Evolutionary conservation across 2,113 vertebrate species (phyloP).

Genomic region (Tapirus terrestris): DNA sequence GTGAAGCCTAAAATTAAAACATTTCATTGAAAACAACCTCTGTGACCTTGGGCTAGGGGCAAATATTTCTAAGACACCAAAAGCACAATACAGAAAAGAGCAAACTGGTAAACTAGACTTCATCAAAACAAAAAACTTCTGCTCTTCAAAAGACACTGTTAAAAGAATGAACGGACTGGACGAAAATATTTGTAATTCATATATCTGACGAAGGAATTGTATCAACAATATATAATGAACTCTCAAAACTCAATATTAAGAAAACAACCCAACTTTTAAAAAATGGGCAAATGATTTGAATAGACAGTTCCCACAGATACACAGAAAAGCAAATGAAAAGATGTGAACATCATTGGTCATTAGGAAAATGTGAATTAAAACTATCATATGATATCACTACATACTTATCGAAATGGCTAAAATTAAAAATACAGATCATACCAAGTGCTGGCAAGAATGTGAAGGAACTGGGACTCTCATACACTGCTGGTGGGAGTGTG

Average conservation of each 20-base stretch:
- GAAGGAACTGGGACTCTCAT: neutral
- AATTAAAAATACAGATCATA: neutral
- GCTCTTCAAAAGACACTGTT: neutral
- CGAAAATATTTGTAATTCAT: neutral
- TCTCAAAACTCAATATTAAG: neutral
- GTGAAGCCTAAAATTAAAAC: conserved; percentile 1
- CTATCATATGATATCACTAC: neutral
- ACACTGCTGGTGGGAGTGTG: neutral
- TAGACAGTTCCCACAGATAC: neutral
- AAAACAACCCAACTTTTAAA: neutral
- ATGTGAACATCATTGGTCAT: neutral
- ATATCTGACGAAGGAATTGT: neutral
- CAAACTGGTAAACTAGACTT: neutral
- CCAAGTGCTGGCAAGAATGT: neutral
- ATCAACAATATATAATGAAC: neutral
- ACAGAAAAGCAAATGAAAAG: neutral
- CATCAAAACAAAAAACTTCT: neutral
- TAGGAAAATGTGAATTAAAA: neutral
- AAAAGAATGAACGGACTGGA: neutral
- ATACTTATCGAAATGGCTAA: neutral
- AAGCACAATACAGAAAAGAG: neutral
- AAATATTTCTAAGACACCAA: conserved; percentile 17
- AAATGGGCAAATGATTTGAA: neutral
- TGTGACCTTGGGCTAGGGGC: neutral
- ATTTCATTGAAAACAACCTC: neutral